phyloP scores from a whole-genome alignment of 2,888 invertebrate genomes.

The Lasioglossum morio region DNA sequence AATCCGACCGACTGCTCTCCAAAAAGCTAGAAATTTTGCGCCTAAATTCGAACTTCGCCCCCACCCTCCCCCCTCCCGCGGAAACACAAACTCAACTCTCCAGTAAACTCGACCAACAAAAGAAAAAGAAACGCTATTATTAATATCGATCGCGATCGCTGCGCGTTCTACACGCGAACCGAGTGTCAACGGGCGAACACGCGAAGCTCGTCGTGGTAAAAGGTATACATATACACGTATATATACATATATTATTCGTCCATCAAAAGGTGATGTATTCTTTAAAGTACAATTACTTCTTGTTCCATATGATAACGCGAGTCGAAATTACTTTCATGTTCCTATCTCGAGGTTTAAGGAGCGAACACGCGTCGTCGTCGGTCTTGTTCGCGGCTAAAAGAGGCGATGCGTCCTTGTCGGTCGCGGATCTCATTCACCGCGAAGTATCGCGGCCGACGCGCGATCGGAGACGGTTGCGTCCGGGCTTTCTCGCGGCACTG shows the following conservation, averaged over 20 bases:
- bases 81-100: neutral
- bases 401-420: conserved; percentile 64
- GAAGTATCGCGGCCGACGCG: conserved; percentile 39
- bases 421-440: conserved; percentile 69
- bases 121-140: neutral
- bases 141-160: conserved; percentile 10
- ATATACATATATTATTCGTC: conserved; percentile 58
- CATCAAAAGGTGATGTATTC: conserved; percentile 69
- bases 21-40: neutral
- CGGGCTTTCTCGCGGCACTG: conserved; percentile 57
- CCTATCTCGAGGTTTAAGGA: conserved; percentile 65
- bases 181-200: conserved; percentile 44
- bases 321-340: conserved; percentile 69
- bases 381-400: conserved; percentile 55
- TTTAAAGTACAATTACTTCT: conserved; percentile 69
- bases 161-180: neutral
- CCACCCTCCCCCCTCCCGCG: no score
- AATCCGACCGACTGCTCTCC: neutral
- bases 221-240: conserved; percentile 17
- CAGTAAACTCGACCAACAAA: neutral
- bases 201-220: conserved; percentile 50
- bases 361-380: conserved; percentile 40
- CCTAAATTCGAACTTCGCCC: neutral
- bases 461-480: conserved; percentile 50
- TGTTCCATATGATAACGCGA: conserved; percentile 63